Base-by-base conservation (phyloP, 2,888 invertebrate species). In the Stegana nigrithorax region DNA sequence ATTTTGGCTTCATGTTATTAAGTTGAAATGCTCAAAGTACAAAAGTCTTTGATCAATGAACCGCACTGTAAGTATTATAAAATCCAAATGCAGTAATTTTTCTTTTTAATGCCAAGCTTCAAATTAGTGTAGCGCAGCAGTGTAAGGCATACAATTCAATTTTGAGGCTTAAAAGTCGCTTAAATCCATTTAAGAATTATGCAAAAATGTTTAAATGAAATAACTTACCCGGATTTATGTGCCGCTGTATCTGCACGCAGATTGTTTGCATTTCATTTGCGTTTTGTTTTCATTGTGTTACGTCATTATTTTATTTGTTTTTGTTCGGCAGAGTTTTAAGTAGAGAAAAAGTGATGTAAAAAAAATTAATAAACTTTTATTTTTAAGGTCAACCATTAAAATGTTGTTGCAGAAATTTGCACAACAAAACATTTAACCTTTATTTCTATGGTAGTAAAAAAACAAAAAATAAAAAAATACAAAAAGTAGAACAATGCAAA, bases 211-310 rank as follows among this genome's bases (percentile, higher is more conserved):
- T 68, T 66, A n/a, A n/a, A 50, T 1, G 21, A 50, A 65, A 50
- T 56, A 60, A 78, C 75, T 76, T 78, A 76, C 75, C 75, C 70
- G 75, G 75, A 74, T 76, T 76, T 68, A 71, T 62, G 67, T 76
- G 78, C 67, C 72, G 72, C 60, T 76, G 76, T 69, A 76, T 68
- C 78, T 76, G 60, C 62, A 53, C 12, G 2, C 25, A 45, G 17
- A 27, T 26, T 29, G 45, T 23, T 23, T 36, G n/a, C n/a, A 44
- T 47, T 47, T 25, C 25, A 8, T n/a, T 23, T 6, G 6, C 12
- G 42, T 12, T 47, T 47, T 14, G 12, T 25, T 23, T 25, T 10
- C n/a, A n/a, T n/a, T n/a, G n/a, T n/a, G n/a, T n/a, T n/a, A n/a
- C n/a, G n/a, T n/a, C n/a, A n/a, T n/a, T n/a, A n/a, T n/a, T n/a